Evolutionary conservation across 2,888 invertebrate genomes (phyloP), one percentile per base, ranked within the genome.

Genomic region (Leucozona laternaria): DNA sequence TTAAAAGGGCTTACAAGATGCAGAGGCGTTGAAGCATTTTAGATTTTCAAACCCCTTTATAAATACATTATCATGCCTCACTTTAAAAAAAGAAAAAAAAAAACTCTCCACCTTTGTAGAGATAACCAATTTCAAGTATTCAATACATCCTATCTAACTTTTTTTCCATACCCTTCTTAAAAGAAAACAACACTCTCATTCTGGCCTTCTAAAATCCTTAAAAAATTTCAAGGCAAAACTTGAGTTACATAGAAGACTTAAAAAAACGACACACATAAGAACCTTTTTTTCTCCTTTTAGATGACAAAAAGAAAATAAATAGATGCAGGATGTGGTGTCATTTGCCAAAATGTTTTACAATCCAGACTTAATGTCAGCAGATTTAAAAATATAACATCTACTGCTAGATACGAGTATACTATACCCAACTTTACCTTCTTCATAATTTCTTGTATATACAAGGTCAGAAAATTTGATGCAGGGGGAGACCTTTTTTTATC

Each of bases 401-500:
- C 11, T 34, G 7, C 15, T 43, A 43, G 37, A 11, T 31, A 34
- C 34, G n/a, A n/a, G n/a, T 28, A 2, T 6, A 8, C 40, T 15
- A 40, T 40, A 43, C 13, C 1, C 5, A 48, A 48, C 37, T 40
- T 22, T 43, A 68, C 43, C 55, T 62, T 57, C 45, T 75, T 70
- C 57, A 79, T 76, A 76, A 64, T 76, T 84, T 60, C 22, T 66
- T 79, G 17, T 2, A 3, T 58, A 60, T 34, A 53, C 66, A 71
- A 70, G 79, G 58, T 53, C 75, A 81, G 7, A 60, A 37, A 60
- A 60, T 64, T 64, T 70, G 45, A 22, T 31, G 25, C n/a, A 6
- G 25, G 15, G 22, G 13, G 20, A 55, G 40, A 62, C 73, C 80
- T 68, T 80, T 80, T 53, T 83, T 55, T 76, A 68, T 71, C 64